phyloP scores from a whole-genome alignment of 2,888 invertebrate species.

The Dexiosoma caninum region DNA sequence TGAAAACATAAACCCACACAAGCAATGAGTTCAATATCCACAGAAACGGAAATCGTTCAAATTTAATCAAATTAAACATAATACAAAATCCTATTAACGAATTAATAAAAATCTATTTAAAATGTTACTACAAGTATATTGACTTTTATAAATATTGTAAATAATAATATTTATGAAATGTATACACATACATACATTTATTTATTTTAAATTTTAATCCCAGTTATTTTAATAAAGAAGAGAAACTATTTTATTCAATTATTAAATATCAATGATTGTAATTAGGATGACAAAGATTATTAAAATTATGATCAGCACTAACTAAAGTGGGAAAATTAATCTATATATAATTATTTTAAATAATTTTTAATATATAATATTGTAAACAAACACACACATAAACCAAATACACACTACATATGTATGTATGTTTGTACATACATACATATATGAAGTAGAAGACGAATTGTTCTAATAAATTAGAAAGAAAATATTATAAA shows the following conservation, averaged over 20 bases:
- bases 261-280: not conserved
- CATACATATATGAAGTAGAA: not conserved
- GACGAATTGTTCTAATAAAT: conserved; percentile 16
- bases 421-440: too few species aligned
- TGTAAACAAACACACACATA: not conserved
- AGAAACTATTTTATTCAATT: conserved; percentile 11
- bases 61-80: not conserved
- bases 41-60: not conserved
- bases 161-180: not conserved
- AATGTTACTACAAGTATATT: not conserved
- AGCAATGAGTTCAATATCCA: not conserved
- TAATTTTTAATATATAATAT: not conserved
- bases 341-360: conserved; percentile 28
- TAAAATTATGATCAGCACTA: conserved; percentile 9
- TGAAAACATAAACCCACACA: not conserved
- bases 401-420: not conserved
- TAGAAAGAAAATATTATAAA: too few species aligned
- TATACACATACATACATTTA: not conserved
- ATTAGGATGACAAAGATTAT: not conserved
- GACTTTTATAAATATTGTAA: not conserved
- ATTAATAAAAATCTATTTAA: not conserved
- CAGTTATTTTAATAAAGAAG: conserved; percentile 1
- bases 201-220: conserved; percentile 5
- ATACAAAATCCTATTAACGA: not conserved
- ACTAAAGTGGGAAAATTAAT: conserved; percentile 54